These are phyloP conservation scores for Lamprotornis superbus DNA, from an alignment of 2,113 vertebrate species.

Conservation along the genomic window DNA sequence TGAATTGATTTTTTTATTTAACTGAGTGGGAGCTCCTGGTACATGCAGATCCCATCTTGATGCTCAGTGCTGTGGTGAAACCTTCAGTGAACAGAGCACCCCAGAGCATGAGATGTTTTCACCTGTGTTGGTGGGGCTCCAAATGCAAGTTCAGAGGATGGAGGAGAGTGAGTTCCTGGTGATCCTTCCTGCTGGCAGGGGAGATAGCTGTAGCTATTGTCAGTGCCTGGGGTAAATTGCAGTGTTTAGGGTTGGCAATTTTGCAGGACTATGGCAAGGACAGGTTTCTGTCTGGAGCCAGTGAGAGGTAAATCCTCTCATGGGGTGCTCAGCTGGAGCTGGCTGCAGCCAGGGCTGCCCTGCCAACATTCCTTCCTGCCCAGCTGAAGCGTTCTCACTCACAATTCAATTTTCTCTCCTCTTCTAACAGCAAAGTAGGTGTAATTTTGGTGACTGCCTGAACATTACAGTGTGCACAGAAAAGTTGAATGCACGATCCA, in stretches of 20 bases:
- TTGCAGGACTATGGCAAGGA: not conserved
- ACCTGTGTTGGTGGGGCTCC: not conserved
- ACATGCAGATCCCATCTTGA: accelerated
- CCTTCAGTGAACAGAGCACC: not conserved
- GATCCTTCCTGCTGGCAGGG: not conserved
- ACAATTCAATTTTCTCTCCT: not conserved
- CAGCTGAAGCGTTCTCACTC: not conserved
- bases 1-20: not conserved
- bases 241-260: not conserved
- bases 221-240: not conserved
- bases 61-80: not conserved
- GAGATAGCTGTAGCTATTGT: not conserved
- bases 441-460: not conserved
- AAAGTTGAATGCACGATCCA: accelerated
- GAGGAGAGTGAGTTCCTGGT: not conserved
- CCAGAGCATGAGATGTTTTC: not conserved
- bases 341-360: not conserved
- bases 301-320: not conserved
- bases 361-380: not conserved
- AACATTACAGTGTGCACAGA: accelerated
- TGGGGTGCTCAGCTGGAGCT: not conserved
- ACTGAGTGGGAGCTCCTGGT: not conserved
- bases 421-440: not conserved
- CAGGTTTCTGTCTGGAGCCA: not conserved
- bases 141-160: accelerated